phyloP scores from a whole-genome alignment of 2,113 vertebrate species.

The Cathartes aura region DNA sequence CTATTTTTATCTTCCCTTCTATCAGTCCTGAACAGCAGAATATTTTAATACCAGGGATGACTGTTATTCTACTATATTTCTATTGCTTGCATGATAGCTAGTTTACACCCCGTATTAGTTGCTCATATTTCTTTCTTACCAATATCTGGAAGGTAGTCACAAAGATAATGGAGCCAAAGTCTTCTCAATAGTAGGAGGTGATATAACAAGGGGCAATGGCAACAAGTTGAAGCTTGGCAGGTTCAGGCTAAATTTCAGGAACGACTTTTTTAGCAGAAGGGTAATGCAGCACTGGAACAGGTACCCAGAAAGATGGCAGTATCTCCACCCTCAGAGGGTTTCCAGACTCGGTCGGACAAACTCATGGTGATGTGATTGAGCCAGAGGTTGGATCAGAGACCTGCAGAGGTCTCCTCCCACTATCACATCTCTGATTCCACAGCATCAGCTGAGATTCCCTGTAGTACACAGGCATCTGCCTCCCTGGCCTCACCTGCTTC shows the following conservation, averaged over 20 bases:
- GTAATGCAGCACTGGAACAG: not conserved
- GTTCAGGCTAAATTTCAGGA: not conserved
- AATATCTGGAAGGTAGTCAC: not conserved
- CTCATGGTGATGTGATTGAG: not conserved
- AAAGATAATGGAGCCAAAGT: not conserved
- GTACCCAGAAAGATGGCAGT: not conserved
- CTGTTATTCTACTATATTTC: not conserved
- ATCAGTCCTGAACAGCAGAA: not conserved
- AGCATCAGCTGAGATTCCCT: not conserved
- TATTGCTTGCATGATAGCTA: not conserved
- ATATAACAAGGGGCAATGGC: not conserved
- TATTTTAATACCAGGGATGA: not conserved
- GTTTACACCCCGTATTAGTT: not conserved
- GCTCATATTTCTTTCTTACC: not conserved
- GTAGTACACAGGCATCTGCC: not conserved
- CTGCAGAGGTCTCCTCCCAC: not conserved
- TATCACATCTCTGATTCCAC: not conserved
- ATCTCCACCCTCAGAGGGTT: not conserved
- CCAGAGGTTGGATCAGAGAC: not conserved
- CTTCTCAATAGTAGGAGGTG: not conserved
- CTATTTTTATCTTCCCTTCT: not conserved
- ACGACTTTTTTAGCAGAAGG: not conserved
- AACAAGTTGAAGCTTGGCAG: not conserved
- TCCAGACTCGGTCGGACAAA: not conserved
- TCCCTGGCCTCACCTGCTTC: not conserved